Evolutionary conservation across 1,140 invertebrate species (phyloP), one percentile per base, ranked within the genome.

Genomic region (Leptoteleia sp.): DNA sequence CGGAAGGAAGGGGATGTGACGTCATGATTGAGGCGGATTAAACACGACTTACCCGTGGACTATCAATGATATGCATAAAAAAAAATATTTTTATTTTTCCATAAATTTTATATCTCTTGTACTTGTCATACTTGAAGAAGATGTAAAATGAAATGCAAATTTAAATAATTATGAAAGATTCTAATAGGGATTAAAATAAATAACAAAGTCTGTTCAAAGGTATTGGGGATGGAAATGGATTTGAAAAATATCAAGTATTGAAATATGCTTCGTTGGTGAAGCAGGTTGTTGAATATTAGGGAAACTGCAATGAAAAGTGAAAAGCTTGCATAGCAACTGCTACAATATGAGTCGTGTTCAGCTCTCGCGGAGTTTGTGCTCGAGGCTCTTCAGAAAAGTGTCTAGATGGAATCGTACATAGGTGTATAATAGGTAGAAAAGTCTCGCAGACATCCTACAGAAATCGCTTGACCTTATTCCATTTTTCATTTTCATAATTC

Each of bases 1-100:
- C 85, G 87, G 87, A 89, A 89, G 87, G 87, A 89, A 88, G 86
- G 83, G 84, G 84, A 82, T 80, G 81, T 87, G 87, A 89, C 87
- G 86, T 89, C 81, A 88, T 81, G 87, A 88, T 87, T 86, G 83
- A 86, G 82, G 84, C 83, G 79, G 87, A 88, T 89, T 88, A 84
- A 87, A 84, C n/a, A n/a, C 77, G 40, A 61, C 47, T 79, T 57
- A 64, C 31, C 55, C 61, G 64, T 22, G 15, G 38, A 7, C 29
- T 42, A 31, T 64, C 17, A 59, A 43, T 11, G 45, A 59, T 52
- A 54, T n/a, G n/a, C n/a, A n/a, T n/a, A 4, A 70, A n/a, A 27
- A 45, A 12, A 35, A 19, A 70, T 27, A 15, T 33, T 22, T 33
- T 15, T 35, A 43, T 33, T 43, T 31, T 22, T 5, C 1, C 37